Conservation (phyloP, 2,888 invertebrate genomes). For the Idaea biselata region DNA sequence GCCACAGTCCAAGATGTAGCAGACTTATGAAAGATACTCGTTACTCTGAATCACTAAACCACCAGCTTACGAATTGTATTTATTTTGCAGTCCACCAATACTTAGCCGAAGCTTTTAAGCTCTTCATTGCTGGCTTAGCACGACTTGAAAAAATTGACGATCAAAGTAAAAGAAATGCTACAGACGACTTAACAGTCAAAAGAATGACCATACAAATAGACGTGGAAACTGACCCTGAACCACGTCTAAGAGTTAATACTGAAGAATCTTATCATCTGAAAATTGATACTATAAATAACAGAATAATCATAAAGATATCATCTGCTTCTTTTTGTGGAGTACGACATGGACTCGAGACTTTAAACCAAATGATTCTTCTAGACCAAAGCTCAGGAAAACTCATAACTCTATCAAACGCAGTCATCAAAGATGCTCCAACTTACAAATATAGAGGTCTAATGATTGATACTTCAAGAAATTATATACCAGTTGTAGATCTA, state of each 20-base stretch:
- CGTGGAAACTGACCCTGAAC: constrained; percentile 76
- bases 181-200: constrained; percentile 35
- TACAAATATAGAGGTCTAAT: constrained; percentile 90
- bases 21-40: too few species aligned
- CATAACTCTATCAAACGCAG: constrained; percentile 81
- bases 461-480: constrained; percentile 94
- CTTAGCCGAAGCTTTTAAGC: constrained; percentile 66
- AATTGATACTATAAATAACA: constrained; percentile 60
- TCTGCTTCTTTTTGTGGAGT: constrained; percentile 87
- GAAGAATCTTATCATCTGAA: constrained; percentile 86
- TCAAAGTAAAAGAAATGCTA: constrained; percentile 31
- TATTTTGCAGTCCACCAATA: constrained; percentile 40
- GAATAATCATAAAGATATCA: constrained; percentile 72
- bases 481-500: constrained; percentile 85
- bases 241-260: constrained; percentile 82
- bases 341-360: constrained; percentile 86
- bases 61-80: too few species aligned
- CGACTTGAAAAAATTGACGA: constrained; percentile 63
- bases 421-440: constrained; percentile 87
- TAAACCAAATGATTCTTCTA: constrained; percentile 87
- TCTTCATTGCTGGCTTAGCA: constrained; percentile 71
- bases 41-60: too few species aligned
- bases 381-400: constrained; percentile 83
- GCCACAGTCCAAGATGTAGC: too few species aligned
- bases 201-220: constrained; percentile 69